Conservation (phyloP, 2,797 vertebrate species). For the Poeciliopsis infans region DNA sequence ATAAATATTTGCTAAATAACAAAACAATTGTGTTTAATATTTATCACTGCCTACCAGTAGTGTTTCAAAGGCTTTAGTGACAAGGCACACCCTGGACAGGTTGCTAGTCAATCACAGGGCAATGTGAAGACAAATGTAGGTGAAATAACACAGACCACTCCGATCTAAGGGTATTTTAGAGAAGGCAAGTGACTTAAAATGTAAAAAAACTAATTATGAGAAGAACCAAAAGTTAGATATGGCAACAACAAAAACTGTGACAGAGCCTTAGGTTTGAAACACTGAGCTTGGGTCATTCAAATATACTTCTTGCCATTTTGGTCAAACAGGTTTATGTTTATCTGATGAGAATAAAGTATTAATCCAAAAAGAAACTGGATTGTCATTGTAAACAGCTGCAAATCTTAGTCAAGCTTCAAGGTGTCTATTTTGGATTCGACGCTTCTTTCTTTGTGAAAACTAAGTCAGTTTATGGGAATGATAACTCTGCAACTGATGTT, state of each 20-base stretch:
- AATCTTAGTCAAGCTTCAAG: not conserved
- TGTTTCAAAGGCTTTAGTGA: not conserved
- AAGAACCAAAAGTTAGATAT: not conserved
- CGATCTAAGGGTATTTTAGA: not conserved
- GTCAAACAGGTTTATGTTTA: not conserved
- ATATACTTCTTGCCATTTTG: not conserved
- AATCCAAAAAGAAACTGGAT: not conserved
- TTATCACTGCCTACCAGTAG: not conserved
- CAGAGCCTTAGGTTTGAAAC: not conserved
- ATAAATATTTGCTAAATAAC: not conserved
- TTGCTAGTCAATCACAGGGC: not conserved
- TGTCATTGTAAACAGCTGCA: not conserved
- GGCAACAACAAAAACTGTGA: not conserved
- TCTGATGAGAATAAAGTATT: not conserved
- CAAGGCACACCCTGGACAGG: not conserved
- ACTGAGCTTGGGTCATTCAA: not conserved
- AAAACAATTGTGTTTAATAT: not conserved
- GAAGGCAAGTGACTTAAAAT: not conserved
- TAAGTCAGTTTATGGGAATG: not conserved
- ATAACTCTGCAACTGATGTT: not conserved
- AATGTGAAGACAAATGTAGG: not conserved
- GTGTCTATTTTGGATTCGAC: not conserved
- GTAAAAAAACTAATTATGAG: not conserved
- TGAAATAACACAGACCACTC: not conserved
- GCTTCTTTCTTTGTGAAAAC: not conserved